phyloP scores from a whole-genome alignment of 2,888 invertebrate genomes.

The Tholera decimalis region DNA sequence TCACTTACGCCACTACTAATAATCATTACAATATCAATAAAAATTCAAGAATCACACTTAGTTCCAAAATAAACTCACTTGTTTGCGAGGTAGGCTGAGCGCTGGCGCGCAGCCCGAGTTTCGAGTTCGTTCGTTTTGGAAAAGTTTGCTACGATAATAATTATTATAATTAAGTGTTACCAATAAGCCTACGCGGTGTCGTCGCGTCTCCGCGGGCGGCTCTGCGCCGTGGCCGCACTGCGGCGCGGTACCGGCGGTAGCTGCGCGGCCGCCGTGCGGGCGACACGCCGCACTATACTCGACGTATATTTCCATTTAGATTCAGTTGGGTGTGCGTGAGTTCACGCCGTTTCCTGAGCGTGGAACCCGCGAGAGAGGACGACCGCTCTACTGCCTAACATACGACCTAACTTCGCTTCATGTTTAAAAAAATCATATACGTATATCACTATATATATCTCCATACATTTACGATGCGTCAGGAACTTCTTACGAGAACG shows the following conservation, averaged over 20 bases:
- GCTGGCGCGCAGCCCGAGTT: slow-evolving; percentile 91
- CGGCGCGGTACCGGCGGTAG: slow-evolving; percentile 62
- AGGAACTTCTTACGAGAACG: slow-evolving; percentile 92
- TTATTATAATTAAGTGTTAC: slow-evolving; percentile 90
- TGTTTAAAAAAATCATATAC: slow-evolving; percentile 91
- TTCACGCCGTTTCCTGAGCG: slow-evolving; percentile 68
- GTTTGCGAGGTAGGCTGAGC: slow-evolving; percentile 94
- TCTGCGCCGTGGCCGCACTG: slow-evolving; percentile 62
- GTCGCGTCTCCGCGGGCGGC: slow-evolving; percentile 88
- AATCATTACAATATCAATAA: slow-evolving; percentile 92
- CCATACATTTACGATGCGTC: slow-evolving; percentile 91
- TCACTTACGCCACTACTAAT: slow-evolving; percentile 91
- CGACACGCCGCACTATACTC: slow-evolving; percentile 61
- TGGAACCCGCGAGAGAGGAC: slow-evolving; percentile 86
- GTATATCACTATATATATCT: slow-evolving; percentile 91
- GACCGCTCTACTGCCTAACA: slow-evolving; percentile 91
- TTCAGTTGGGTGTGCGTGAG: slow-evolving; percentile 64
- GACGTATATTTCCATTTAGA: slow-evolving; percentile 53
- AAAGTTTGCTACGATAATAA: slow-evolving; percentile 91
- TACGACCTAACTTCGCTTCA: slow-evolving; percentile 91
- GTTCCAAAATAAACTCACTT: slow-evolving; percentile 95
- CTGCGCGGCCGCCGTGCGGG: slow-evolving; percentile 60
- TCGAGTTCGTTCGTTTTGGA: slow-evolving; percentile 92
- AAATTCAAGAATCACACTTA: slow-evolving; percentile 94
- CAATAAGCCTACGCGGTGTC: slow-evolving; percentile 91